These are phyloP conservation scores for Nematolebias whitei DNA, from an alignment of 2,113 vertebrate genomes.

Conservation along the genomic window DNA sequence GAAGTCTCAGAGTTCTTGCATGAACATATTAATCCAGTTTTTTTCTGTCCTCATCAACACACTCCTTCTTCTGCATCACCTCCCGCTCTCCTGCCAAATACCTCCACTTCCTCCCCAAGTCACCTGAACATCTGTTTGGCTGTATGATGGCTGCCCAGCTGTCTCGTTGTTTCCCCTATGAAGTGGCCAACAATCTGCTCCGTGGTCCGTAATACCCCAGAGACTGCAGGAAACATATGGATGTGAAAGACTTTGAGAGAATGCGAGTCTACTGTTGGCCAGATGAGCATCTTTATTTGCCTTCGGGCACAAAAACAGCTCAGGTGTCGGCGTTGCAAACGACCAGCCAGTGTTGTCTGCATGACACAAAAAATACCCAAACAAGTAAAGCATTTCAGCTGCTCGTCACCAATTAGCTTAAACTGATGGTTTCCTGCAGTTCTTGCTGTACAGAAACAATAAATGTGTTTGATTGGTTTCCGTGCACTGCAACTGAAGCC, in stretches of 20 bases:
- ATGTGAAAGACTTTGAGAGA: conserved; percentile 37
- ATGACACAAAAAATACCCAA: conserved; percentile 23
- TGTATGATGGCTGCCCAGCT: conserved; percentile 72
- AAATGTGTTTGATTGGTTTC: conserved; percentile 4
- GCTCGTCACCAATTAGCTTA: conserved; percentile 26
- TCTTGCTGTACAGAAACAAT: conserved; percentile 17
- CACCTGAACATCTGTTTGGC: conserved; percentile 75
- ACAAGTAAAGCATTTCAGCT: conserved; percentile 19
- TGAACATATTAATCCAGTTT: conserved; percentile 36
- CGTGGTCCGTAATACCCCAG: conserved; percentile 55
- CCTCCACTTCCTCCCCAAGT: conserved; percentile 56
- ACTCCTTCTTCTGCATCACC: conserved; percentile 33
- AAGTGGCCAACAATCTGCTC: conserved; percentile 72
- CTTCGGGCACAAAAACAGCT: conserved; percentile 49
- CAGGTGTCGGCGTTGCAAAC: conserved; percentile 49
- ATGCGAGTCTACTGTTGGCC: conserved; percentile 38
- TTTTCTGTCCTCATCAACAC: conserved; percentile 17
- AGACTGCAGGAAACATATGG: conserved; percentile 61
- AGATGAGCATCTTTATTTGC: conserved; percentile 61
- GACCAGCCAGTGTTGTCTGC: conserved; percentile 29
- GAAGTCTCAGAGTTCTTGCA: conserved; percentile 42
- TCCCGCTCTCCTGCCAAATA: conserved; percentile 11
- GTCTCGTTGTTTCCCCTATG: conserved; percentile 63
- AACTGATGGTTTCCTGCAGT: conserved; percentile 11
- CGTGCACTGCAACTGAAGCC: conserved; percentile 10